phyloP scores from a whole-genome alignment of 1,140 invertebrate species.

The Calosoma granatense region DNA sequence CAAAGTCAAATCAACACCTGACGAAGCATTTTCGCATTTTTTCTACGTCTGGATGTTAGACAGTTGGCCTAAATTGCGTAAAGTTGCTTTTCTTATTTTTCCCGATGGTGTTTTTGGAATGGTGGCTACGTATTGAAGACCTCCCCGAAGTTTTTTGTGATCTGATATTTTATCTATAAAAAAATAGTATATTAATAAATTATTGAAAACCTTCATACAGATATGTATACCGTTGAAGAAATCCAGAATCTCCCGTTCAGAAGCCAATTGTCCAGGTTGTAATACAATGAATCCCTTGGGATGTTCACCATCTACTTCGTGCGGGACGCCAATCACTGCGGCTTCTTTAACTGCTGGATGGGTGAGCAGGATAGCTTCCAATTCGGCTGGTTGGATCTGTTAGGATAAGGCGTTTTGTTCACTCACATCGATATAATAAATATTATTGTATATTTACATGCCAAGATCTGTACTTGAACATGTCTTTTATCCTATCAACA shows the following conservation, averaged over 20 bases:
- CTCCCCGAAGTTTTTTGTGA: constrained; percentile 41
- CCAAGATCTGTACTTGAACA: constrained; percentile 50
- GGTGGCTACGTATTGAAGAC: constrained; percentile 44
- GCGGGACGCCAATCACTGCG: constrained; percentile 56
- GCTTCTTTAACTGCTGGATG: constrained; percentile 53
- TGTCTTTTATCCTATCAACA: constrained; percentile 58
- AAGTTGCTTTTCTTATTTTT: constrained; percentile 38
- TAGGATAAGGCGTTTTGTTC: no score
- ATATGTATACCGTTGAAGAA: neutral
- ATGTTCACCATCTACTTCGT: constrained; percentile 47
- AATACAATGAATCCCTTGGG: constrained; percentile 54
- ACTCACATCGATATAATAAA: no score
- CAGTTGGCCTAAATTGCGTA: no score
- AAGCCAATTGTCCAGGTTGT: constrained; percentile 14
- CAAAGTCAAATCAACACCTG: no score
- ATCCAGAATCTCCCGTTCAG: constrained; percentile 12
- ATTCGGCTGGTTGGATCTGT: constrained; percentile 36
- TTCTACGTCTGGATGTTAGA: no score
- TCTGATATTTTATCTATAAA: constrained; percentile 27
- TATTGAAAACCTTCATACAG: neutral
- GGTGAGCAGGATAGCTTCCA: constrained; percentile 52
- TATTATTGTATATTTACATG: neutral
- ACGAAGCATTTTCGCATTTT: no score
- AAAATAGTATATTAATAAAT: neutral
- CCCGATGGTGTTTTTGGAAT: constrained; percentile 53